Percentiles rank a stretch among this genome's conserved stretches.
Evolutionary conservation across 2,888 invertebrate species (phyloP).

Genomic region (Philaethria dido): DNA sequence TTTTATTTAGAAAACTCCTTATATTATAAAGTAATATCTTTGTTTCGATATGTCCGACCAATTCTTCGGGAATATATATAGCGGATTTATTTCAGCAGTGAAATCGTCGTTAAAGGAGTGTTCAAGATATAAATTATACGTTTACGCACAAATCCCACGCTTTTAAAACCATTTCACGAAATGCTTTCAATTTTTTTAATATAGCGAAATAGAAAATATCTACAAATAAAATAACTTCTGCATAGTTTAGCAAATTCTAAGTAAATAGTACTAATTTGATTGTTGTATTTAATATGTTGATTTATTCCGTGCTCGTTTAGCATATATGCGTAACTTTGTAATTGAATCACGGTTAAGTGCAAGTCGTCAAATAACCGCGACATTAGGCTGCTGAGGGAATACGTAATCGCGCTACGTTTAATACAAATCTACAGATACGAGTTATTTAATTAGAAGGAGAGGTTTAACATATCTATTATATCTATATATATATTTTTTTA

Average conservation of each 20-base stretch:
- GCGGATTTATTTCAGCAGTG: constrained; percentile 73
- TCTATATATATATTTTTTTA: no score
- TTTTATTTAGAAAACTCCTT: constrained; percentile 43
- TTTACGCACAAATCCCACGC: constrained; percentile 83
- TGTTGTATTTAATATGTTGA: constrained; percentile 44
- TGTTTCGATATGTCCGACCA: constrained; percentile 1
- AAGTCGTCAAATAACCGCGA: constrained; percentile 64
- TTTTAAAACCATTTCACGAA: constrained; percentile 84
- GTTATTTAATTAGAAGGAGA: background rate
- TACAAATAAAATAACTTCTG: constrained; percentile 4
- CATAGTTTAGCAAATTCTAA: constrained; percentile 10
- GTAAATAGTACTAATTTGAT: constrained; percentile 45
- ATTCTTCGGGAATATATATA: constrained; percentile 19
- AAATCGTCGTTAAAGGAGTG: constrained; percentile 68
- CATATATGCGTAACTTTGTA: constrained; percentile 52
- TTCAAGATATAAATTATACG: constrained; percentile 62
- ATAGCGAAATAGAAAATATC: constrained; percentile 42
- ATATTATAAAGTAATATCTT: constrained; percentile 25
- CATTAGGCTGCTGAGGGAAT: constrained; percentile 60
- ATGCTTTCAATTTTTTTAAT: constrained; percentile 76
- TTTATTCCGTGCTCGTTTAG: constrained; percentile 55
- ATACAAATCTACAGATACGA: constrained; percentile 45
- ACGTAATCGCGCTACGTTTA: constrained; percentile 61
- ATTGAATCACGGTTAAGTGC: constrained; percentile 63
- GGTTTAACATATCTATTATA: no score